A percentile compares a stretch with the other conserved stretches of the same genome.
phyloP scores from a whole-genome alignment of 2,888 invertebrate species.

The Drosophila heteroneura region DNA sequence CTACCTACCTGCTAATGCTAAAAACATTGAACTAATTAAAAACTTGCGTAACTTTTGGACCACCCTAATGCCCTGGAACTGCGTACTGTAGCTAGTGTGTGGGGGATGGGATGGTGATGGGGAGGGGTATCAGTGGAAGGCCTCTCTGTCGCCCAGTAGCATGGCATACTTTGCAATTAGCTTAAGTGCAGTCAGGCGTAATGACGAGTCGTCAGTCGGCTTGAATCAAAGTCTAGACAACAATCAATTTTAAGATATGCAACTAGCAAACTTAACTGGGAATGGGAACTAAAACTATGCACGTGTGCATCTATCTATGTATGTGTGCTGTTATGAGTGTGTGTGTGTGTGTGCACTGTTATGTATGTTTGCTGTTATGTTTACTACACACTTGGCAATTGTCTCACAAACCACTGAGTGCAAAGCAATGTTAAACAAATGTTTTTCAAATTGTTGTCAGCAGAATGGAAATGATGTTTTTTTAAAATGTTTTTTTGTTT shows the following conservation, averaged over 20 bases:
- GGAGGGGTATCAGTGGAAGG: background rate
- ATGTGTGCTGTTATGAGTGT: background rate
- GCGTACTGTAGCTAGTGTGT: background rate
- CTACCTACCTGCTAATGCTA: background rate
- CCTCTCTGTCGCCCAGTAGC: constrained; percentile 20
- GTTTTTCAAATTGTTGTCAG: constrained; percentile 6
- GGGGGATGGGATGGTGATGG: background rate
- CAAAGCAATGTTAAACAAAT: constrained; percentile 54
- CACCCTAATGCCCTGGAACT: constrained; percentile 5
- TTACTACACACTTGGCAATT: background rate
- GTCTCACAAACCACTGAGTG: constrained; percentile 47
- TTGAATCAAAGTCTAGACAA: constrained; percentile 35
- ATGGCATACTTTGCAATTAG: constrained; percentile 60
- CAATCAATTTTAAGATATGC: constrained; percentile 45
- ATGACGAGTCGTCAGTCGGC: constrained; percentile 16
- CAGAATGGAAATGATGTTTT: background rate
- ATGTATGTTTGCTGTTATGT: background rate
- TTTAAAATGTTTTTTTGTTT: constrained; percentile 1
- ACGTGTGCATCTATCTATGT: background rate
- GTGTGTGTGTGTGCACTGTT: background rate
- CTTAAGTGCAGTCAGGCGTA: constrained; percentile 53
- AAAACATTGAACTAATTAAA: constrained; percentile 69
- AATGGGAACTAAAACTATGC: constrained; percentile 7
- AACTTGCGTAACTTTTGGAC: constrained; percentile 59
- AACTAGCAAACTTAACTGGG: constrained; percentile 3